Conservation (phyloP, 2,113 vertebrate genomes). For the Gallinago media region DNA sequence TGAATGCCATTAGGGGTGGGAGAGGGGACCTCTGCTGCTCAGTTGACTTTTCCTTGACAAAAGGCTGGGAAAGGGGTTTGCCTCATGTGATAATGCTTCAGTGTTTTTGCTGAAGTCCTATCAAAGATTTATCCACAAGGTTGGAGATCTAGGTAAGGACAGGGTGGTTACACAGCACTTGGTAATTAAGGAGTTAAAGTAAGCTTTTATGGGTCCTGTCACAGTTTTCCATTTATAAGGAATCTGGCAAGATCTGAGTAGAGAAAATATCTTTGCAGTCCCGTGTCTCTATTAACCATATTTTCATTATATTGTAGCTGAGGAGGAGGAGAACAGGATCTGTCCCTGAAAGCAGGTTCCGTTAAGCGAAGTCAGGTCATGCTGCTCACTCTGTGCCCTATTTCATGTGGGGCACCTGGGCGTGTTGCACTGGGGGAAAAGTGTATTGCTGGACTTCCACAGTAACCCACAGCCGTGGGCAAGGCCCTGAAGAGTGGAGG, state of each 20-base stretch:
- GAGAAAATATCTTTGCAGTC: not conserved
- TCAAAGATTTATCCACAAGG: slow-evolving; percentile 1
- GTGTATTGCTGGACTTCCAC: not conserved
- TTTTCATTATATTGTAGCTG: not conserved
- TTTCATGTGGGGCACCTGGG: not conserved
- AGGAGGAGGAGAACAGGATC: not conserved
- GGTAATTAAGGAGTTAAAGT: not conserved
- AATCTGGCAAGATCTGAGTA: not conserved
- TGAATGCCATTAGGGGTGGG: not conserved
- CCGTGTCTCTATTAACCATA: not conserved
- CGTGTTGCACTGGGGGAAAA: rapidly evolving
- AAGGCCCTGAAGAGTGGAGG: not conserved
- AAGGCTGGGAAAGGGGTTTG: not conserved
- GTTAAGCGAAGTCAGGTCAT: rapidly evolving
- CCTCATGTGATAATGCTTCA: not conserved
- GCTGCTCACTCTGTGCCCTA: not conserved
- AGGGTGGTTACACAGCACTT: slow-evolving; percentile 22
- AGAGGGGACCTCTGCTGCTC: slow-evolving; percentile 13
- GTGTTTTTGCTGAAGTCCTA: slow-evolving; percentile 29
- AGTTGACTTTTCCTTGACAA: not conserved
- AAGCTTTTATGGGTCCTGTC: not conserved
- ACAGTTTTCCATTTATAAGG: not conserved
- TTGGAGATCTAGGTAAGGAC: slow-evolving; percentile 21
- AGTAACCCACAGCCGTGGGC: not conserved
- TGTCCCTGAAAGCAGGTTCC: not conserved